Percentiles rank a stretch among this genome's conserved stretches.
Evolutionary conservation across 2,888 invertebrate species (phyloP).

Genomic region (Apeira syringaria): DNA sequence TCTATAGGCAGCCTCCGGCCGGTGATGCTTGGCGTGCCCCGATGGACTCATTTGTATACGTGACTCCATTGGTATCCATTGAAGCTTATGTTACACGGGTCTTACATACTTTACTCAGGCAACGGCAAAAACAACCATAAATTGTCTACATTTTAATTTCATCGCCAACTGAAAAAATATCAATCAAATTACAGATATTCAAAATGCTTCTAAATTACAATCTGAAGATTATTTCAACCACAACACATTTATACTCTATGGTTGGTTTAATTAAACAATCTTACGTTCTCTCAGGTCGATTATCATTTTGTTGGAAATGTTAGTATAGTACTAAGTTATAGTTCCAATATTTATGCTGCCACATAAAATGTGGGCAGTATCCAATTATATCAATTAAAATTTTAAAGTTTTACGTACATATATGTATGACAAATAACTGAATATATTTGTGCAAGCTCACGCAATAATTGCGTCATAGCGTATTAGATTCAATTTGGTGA

Average conservation of each 20-base stretch:
- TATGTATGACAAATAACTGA: slow-evolving; percentile 25
- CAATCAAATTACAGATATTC: too few relatives aligned
- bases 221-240: too few relatives aligned
- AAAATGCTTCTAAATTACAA: too few relatives aligned
- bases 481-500: slow-evolving; percentile 8
- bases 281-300: too few relatives aligned
- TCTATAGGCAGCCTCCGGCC: slow-evolving; percentile 69
- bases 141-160: slow-evolving; percentile 19
- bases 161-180: slow-evolving; percentile 26
- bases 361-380: slow-evolving; percentile 17
- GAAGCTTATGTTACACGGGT: slow-evolving; percentile 32
- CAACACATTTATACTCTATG: too few relatives aligned
- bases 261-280: too few relatives aligned
- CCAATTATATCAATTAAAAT: slow-evolving; percentile 27
- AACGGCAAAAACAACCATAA: slow-evolving; percentile 38
- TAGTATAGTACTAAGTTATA: too few relatives aligned
- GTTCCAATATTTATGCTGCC: too few relatives aligned
- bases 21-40: slow-evolving; percentile 62
- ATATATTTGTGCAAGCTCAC: slow-evolving; percentile 24
- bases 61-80: slow-evolving; percentile 74
- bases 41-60: slow-evolving; percentile 71
- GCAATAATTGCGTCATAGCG: slow-evolving; percentile 27
- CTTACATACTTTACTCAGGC: slow-evolving; percentile 32
- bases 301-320: too few relatives aligned
- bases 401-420: slow-evolving; percentile 21